phyloP scores from a whole-genome alignment of 2,113 vertebrate genomes.

The Anolis sagrei region DNA sequence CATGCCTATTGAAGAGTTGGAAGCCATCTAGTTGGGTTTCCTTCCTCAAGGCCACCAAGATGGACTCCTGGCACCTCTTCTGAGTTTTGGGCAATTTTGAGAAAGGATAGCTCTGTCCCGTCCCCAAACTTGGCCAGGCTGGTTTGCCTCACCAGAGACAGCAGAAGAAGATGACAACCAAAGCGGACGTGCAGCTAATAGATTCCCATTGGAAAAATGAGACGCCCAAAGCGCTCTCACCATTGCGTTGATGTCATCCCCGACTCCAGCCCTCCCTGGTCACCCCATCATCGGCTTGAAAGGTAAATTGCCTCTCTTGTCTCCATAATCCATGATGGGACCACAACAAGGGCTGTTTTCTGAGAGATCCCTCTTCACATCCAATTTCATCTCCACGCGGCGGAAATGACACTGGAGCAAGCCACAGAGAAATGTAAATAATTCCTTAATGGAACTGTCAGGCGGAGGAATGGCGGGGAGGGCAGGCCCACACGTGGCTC shows the following conservation, averaged over 20 bases:
- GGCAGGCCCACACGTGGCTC: too few relatives aligned
- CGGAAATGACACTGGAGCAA: slow-evolving; percentile 51
- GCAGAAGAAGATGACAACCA: neutral
- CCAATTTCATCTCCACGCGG: slow-evolving; percentile 42
- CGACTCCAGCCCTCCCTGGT: neutral
- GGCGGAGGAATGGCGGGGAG: neutral
- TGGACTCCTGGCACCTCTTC: neutral
- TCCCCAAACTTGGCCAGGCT: too few relatives aligned
- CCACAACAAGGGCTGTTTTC: slow-evolving; percentile 33
- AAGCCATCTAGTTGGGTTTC: too few relatives aligned
- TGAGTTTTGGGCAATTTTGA: neutral
- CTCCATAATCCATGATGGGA: neutral
- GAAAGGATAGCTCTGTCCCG: neutral
- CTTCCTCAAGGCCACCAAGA: neutral
- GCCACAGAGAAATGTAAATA: slow-evolving; percentile 52
- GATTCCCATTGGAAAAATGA: neutral
- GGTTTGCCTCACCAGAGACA: neutral
- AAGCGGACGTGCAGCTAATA: neutral
- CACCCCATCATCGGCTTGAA: neutral
- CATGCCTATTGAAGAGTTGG: too few relatives aligned
- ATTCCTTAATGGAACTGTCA: slow-evolving; percentile 30
- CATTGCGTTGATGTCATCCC: neutral
- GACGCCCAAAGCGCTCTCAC: too few relatives aligned
- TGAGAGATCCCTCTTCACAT: slow-evolving; percentile 55
- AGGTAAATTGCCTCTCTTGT: neutral